These are phyloP conservation scores for Sebastes goodei DNA, from an alignment of 2,797 vertebrate species.

Conservation along the genomic window DNA sequence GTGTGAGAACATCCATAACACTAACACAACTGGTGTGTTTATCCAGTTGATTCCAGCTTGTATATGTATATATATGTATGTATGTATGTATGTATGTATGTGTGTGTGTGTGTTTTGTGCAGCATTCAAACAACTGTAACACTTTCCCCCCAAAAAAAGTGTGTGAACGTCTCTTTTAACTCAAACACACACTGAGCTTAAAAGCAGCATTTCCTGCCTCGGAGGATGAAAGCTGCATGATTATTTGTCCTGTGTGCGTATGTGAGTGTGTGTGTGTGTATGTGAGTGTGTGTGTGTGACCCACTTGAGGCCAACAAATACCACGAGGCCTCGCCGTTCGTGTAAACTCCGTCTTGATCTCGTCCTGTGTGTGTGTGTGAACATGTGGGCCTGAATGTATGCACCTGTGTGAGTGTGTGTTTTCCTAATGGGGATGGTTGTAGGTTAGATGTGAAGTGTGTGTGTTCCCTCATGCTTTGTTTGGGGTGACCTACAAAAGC, in stretches of 20 bases:
- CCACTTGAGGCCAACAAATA: conserved; percentile 74
- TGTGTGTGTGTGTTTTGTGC: background rate
- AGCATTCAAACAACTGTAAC: conserved; percentile 2
- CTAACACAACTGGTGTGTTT: conserved; percentile 17
- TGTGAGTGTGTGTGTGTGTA: background rate
- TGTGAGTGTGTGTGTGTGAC: conserved; percentile 43
- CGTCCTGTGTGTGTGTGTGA: background rate
- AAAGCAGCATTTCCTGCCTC: conserved; percentile 78
- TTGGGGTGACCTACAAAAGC: conserved; percentile 75
- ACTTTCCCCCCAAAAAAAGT: background rate
- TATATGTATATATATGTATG: background rate
- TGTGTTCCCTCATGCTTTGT: conserved; percentile 59
- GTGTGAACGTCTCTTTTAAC: conserved; percentile 43
- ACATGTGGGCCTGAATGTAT: conserved; percentile 40
- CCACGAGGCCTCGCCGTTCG: conserved; percentile 54
- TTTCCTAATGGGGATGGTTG: conserved; percentile 53
- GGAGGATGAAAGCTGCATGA: conserved; percentile 72
- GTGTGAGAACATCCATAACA: conserved; percentile 17
- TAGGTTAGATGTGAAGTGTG: conserved; percentile 38
- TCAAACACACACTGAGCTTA: conserved; percentile 60
- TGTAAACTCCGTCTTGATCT: conserved; percentile 63
- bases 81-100: background rate
- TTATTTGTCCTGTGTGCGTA: conserved; percentile 62
- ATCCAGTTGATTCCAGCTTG: background rate
- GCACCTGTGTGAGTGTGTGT: conserved; percentile 47